These are phyloP conservation scores for Heliconius sara DNA, from an alignment of 2,888 invertebrate species.

Conservation along the genomic window DNA sequence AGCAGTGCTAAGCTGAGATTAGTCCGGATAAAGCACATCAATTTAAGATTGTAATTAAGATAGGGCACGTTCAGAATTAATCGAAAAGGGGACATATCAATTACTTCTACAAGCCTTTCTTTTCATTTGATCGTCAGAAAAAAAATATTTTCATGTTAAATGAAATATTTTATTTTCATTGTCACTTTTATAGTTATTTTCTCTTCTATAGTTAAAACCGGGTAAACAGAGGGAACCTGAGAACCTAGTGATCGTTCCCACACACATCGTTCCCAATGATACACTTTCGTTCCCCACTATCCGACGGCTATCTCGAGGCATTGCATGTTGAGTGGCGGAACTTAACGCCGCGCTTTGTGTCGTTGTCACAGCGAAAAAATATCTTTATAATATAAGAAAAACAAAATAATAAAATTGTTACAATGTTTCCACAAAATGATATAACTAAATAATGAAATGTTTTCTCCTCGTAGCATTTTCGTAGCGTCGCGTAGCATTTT, in stretches of 20 bases:
- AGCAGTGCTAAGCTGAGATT: constrained; percentile 44
- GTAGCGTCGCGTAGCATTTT: constrained; percentile 2
- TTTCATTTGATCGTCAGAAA: constrained; percentile 22
- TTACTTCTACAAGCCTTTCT: constrained; percentile 31
- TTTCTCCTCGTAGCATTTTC: constrained; percentile 18
- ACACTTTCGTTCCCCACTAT: no score
- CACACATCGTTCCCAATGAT: not conserved
- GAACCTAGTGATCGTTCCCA: not conserved
- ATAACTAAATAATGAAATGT: constrained; percentile 16
- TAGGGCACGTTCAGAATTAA: constrained; percentile 44
- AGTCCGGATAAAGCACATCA: constrained; percentile 47
- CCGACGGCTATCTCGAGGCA: no score
- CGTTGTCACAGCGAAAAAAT: no score
- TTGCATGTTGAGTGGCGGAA: no score
- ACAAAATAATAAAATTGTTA: not conserved
- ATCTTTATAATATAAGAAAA: not conserved
- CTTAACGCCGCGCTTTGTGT: no score
- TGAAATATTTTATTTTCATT: not conserved
- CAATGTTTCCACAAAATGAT: not conserved
- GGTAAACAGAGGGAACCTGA: not conserved
- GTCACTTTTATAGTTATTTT: not conserved
- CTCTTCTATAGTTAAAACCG: not conserved
- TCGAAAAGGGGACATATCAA: constrained; percentile 33
- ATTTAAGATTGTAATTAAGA: constrained; percentile 47
- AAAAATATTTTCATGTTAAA: not conserved